A percentile compares a stretch with the other conserved stretches of the same genome.
Evolutionary conservation across 2,113 vertebrate genomes (phyloP).

Genomic region (Petrocephalus microphthalmus): DNA sequence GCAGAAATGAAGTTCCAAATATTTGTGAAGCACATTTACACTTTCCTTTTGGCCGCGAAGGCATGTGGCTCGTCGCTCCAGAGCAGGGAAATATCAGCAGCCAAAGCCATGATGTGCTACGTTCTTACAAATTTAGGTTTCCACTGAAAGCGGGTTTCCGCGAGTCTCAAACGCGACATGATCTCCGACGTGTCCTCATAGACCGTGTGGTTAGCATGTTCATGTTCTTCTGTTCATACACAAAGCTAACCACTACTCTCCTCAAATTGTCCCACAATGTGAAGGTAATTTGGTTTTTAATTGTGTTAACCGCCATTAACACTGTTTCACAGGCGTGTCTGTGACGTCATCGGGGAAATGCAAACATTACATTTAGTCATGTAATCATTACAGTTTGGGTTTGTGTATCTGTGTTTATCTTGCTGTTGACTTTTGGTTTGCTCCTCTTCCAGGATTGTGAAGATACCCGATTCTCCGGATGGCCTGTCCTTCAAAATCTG

Average conservation of each 20-base stretch:
- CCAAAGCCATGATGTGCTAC: too few relatives aligned
- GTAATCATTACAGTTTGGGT: background rate
- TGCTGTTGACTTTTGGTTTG: background rate
- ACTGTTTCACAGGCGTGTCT: background rate
- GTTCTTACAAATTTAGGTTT: background rate
- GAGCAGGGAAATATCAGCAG: background rate
- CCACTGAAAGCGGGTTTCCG: background rate
- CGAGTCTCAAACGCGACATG: background rate
- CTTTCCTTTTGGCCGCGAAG: background rate
- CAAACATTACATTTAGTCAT: background rate
- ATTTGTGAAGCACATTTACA: background rate
- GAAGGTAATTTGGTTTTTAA: background rate
- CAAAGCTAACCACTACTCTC: background rate
- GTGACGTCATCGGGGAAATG: background rate
- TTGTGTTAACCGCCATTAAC: background rate
- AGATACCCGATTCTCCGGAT: conserved; percentile 79
- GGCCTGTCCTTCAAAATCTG: conserved; percentile 82
- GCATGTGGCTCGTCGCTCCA: background rate
- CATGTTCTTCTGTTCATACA: background rate
- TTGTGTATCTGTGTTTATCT: background rate
- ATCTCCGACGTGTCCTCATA: background rate
- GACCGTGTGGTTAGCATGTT: background rate
- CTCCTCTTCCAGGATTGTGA: conserved; percentile 73
- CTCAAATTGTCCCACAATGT: background rate
- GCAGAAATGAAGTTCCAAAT: background rate